These are phyloP conservation scores for Pseudanteris insignis DNA, from an alignment of 2,888 invertebrate genomes.

Conservation along the genomic window DNA sequence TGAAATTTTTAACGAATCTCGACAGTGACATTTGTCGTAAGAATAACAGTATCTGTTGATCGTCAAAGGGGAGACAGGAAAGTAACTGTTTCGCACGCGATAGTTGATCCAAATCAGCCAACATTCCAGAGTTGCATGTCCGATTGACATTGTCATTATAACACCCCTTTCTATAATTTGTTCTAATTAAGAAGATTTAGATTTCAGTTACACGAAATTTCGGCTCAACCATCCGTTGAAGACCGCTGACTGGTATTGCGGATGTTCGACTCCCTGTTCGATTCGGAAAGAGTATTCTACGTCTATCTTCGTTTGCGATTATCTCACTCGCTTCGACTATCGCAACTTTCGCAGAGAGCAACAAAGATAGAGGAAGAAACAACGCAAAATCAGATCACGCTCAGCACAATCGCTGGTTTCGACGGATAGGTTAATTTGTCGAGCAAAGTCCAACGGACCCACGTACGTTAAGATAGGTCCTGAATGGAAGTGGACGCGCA, in stretches of 20 bases:
- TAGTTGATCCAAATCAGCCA: neutral
- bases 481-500: conserved; percentile 52
- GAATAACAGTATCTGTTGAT: conserved; percentile 17
- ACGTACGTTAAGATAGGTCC: conserved; percentile 64
- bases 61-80: conserved; percentile 7
- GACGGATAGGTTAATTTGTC: conserved; percentile 64
- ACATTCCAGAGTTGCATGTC: too few relatives aligned
- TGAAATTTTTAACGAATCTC: conserved; percentile 3
- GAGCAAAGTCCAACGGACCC: conserved; percentile 55
- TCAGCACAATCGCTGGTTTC: conserved; percentile 62
- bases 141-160: too few relatives aligned
- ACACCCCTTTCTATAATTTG: too few relatives aligned
- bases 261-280: conserved; percentile 11
- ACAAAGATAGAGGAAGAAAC: too few relatives aligned
- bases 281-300: neutral
- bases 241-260: conserved; percentile 32
- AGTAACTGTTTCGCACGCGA: conserved; percentile 16
- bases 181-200: too few relatives aligned
- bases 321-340: conserved; percentile 49
- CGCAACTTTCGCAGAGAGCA: conserved; percentile 52
- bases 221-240: too few relatives aligned
- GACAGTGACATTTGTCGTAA: conserved; percentile 5
- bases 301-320: conserved; percentile 40
- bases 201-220: too few relatives aligned
- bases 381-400: conserved; percentile 58